A percentile compares a stretch with the other conserved stretches of the same genome.
These are phyloP conservation scores for Tipula unca DNA, from an alignment of 2,888 invertebrate genomes.

Conservation along the genomic window DNA sequence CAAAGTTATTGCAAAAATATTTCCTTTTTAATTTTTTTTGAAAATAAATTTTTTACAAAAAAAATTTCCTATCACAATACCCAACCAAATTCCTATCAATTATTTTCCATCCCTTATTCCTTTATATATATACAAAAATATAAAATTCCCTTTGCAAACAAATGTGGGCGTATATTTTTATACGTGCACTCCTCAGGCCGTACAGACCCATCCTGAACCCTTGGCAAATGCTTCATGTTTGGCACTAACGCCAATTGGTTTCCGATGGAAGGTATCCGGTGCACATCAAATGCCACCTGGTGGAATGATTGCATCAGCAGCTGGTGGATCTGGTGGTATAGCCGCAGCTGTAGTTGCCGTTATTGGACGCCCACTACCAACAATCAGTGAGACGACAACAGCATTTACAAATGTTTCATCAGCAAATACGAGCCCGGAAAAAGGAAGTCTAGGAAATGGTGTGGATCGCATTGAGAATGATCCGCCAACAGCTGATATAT, in stretches of 20 bases:
- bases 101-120: not conserved
- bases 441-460: constrained; percentile 60
- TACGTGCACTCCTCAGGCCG: constrained; percentile 28
- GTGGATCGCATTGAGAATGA: constrained; percentile 43
- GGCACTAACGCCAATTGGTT: constrained; percentile 28
- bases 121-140: not conserved
- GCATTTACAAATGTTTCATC: constrained; percentile 65
- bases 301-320: constrained; percentile 44
- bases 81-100: constrained; percentile 1
- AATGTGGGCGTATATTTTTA: constrained; percentile 27
- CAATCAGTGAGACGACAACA: constrained; percentile 60
- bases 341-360: constrained; percentile 65
- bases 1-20: not conserved
- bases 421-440: constrained; percentile 68
- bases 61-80: constrained; percentile 18
- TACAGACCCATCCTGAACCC: constrained; percentile 29
- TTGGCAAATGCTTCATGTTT: constrained; percentile 28
- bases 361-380: constrained; percentile 61
- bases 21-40: constrained; percentile 25
- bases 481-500: constrained; percentile 50
- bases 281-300: constrained; percentile 26
- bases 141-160: constrained; percentile 14
- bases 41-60: constrained; percentile 24
- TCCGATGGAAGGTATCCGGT: constrained; percentile 28
- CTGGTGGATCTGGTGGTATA: constrained; percentile 62